Evolutionary conservation across 2,888 invertebrate species (phyloP), one percentile per base, ranked within the genome.

Genomic region (Heliconius aoede): DNA sequence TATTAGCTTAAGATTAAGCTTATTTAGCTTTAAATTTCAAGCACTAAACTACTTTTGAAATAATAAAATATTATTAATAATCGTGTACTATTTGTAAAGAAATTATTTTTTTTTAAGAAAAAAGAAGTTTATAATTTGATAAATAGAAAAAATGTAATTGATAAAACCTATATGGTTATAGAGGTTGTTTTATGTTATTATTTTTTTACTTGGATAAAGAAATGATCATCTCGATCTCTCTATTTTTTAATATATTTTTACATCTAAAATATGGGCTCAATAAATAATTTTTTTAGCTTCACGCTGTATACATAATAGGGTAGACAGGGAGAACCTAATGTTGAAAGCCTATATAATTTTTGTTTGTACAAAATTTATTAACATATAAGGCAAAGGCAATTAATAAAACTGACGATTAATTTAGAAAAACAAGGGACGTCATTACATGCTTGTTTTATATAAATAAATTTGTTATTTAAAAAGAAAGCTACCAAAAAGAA

Each of bases 1-100:
- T 65, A 71, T 71, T 60, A 64, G 77, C 78, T 73, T 69, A 72
- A 62, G 28, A 74, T 36, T 13, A 24, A 60, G 58, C 26, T 30
- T 60, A 74, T 30, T 21, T 24, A 36, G 58, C 26, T 36, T 26
- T 64, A 73, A 36, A 62, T 76, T 46, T 18, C 60, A 72, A 78
- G 78, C 78, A 68, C 76, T 78, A 78, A 46, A 69, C 74, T 78
- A 78, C 72, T 69, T 30, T 58, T 3, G n/a, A 55, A 71, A 40
- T 32, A 24, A 28, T 9, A 13, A 62, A 11, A 13, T 24, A 61
- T 21, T 30, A 30, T 62, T 30, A 62, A 62, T 30, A 62, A 62
- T 11, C 30, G 30, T 30, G 30, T 28, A 24, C 8, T 18, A 61
- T 21, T 28, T 30, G 18, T 28, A 21, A 28, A 4, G 21, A 21